Percentiles rank a stretch among this genome's conserved stretches.
Conservation (phyloP, 2,888 invertebrate species). For the Dicyrtoma fusca region DNA sequence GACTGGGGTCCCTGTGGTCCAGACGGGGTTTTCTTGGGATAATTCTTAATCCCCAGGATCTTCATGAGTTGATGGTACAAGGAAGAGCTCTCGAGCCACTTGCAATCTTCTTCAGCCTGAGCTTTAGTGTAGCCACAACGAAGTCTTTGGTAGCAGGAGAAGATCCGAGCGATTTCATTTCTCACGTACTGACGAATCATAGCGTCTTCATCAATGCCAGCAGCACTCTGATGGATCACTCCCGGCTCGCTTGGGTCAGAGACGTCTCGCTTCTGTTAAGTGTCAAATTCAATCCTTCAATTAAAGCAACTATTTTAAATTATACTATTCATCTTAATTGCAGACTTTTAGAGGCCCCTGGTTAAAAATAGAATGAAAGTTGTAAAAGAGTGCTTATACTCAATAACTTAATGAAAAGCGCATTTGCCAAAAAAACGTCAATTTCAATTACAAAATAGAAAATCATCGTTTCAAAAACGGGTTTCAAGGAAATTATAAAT, state of each 20-base stretch:
- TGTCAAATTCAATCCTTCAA: background rate
- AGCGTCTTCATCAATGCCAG: background rate
- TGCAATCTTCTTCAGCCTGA: constrained; percentile 31
- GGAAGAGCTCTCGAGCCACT: constrained; percentile 26
- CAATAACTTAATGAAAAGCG: too few species aligned
- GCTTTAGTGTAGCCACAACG: constrained; percentile 21
- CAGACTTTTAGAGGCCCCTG: too few species aligned
- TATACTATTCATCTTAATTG: too few species aligned
- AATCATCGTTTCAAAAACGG: too few species aligned
- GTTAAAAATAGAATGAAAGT: too few species aligned
- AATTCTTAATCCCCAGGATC: constrained; percentile 25
- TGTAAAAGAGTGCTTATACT: too few species aligned
- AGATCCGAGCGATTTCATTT: constrained; percentile 27
- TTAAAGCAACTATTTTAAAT: too few species aligned
- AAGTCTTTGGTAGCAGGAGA: constrained; percentile 30
- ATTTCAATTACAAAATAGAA: too few species aligned
- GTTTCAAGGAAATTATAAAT: too few species aligned
- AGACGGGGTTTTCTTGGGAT: constrained; percentile 13
- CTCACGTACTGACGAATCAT: constrained; percentile 8
- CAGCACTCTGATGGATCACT: background rate
- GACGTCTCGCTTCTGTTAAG: constrained; percentile 8
- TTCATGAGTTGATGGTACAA: constrained; percentile 35
- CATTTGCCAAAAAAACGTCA: too few species aligned
- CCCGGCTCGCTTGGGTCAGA: background rate
- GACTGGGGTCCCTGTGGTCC: background rate